Base-by-base conservation (phyloP, 2,113 vertebrate genomes). In the Ictalurus furcatus region DNA sequence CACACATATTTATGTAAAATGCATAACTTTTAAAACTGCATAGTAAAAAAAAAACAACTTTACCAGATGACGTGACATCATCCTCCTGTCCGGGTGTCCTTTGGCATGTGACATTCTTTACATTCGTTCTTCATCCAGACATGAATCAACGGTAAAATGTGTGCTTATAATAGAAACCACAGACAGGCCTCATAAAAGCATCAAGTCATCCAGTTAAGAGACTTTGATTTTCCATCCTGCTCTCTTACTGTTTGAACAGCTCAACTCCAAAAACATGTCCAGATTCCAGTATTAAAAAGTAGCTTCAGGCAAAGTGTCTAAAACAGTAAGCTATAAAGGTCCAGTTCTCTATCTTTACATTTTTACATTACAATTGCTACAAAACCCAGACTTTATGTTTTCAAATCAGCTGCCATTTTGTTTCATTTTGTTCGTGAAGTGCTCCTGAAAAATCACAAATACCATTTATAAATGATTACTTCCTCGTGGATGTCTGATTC, bases 131-230 rank as follows among this genome's bases (percentile, higher is more conserved):
- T 76, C 28, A 76, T 34, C 6, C 56, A 54, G 80, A 59, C 54
- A 44, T 83, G 52, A 37, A 52, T 5, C 52, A 69, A 48, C 11
- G 76, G 40, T 34, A 88, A 88, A 59, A 88, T n/a, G 52, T 88
- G 63, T 83, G 87, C 67, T 61, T 88, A 54, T 84, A 76, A 88
- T 37, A 67, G 63, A 80, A 71, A 65, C 44, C 78, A 34, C 86
- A 87, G 76, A 80, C 73, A 78, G 56, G 13, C 44, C 86, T 88
- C 28, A 48, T 71, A 81, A 88, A 69, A 80, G 19, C 59, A 79
- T 87, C 71, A 61, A 89, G 28, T 85, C 58, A n/a, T 52, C 28
- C 67, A 88, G 23, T 87, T 61, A 61, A 25, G 71, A 65, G 37
- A 44, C 30, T 79, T 37, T 52, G 59, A 63, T 25, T 58, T 67